These are phyloP conservation scores for Neoaliturus tenellus DNA, from an alignment of 2,888 invertebrate species.

Conservation along the genomic window DNA sequence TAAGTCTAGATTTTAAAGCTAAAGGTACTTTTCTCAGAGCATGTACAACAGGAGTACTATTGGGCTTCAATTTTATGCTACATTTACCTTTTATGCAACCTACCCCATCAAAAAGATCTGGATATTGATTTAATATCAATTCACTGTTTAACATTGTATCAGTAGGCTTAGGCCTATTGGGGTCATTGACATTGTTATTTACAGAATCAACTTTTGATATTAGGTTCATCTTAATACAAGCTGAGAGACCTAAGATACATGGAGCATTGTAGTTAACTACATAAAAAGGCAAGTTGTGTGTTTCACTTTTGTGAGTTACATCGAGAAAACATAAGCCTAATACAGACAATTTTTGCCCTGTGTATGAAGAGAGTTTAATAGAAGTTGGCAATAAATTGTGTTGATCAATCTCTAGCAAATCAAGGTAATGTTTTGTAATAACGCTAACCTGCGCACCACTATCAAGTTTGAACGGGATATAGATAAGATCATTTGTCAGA, in stretches of 20 bases:
- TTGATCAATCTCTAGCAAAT: neutral
- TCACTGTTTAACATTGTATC: neutral
- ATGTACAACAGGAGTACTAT: conserved; percentile 46
- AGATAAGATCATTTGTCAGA: neutral
- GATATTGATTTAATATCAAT: neutral
- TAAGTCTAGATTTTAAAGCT: neutral
- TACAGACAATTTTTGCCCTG: neutral
- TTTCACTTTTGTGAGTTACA: neutral
- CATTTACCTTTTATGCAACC: neutral
- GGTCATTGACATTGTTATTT: too few species aligned
- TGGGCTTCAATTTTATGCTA: conserved; percentile 19
- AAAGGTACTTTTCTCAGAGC: conserved; percentile 51
- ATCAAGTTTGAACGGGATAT: neutral
- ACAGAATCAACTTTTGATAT: neutral
- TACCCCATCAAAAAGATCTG: neutral
- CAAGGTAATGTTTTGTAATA: neutral
- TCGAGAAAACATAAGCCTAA: neutral
- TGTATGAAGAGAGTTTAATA: conserved; percentile 6
- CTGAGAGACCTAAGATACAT: neutral
- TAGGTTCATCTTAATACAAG: neutral
- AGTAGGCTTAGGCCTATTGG: neutral
- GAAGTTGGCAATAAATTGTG: neutral
- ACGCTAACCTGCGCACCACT: neutral
- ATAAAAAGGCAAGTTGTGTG: neutral
- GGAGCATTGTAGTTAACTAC: neutral